Evolutionary conservation across 2,888 invertebrate species (phyloP), one percentile per base, ranked within the genome.

Genomic region (Microchrysa polita): DNA sequence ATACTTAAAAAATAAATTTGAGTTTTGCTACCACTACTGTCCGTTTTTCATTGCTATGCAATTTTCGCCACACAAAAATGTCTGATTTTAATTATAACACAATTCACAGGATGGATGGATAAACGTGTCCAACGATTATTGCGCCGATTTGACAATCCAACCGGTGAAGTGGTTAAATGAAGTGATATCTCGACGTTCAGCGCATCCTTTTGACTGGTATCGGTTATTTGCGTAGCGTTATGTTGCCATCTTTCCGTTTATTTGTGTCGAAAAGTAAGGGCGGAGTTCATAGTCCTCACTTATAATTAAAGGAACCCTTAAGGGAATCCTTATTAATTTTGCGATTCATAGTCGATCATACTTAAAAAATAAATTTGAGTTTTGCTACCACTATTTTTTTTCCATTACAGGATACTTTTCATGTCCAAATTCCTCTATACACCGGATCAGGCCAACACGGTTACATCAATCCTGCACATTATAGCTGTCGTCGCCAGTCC

Each of bases 221-320:
- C 93, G 60, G 84, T 93, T 2, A 93, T 98, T 76, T 97, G 97
- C 85, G 95, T 98, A 1, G 90, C 94, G 0, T 84, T 98, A 98
- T 83, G 92, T 96, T 59, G 93, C 97, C 7, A 94, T 98, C 77
- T 98, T 98, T 83, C 97, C 98, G 2, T 98, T 98, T 82, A 94
- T 98, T 81, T 94, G 95, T 1, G 86, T 98, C 73, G 98, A 96
- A 85, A 93, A 97, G 96, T 96, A 87, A 91, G 95, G 89, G 78
- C 34, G n/a, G n/a, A n/a, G n/a, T n/a, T n/a, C n/a, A n/a, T n/a
- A n/a, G n/a, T n/a, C n/a, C n/a, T n/a, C n/a, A 1, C 5, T 60
- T 34, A 20, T 14, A 14, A 34, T 34, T 27, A n/a, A 60, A 1
- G 48, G 4, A 2, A n/a, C 16, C 12, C 48, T 42, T 42, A 67